These are phyloP conservation scores for Orthosia incerta DNA, from an alignment of 2,888 invertebrate genomes.

Conservation along the genomic window DNA sequence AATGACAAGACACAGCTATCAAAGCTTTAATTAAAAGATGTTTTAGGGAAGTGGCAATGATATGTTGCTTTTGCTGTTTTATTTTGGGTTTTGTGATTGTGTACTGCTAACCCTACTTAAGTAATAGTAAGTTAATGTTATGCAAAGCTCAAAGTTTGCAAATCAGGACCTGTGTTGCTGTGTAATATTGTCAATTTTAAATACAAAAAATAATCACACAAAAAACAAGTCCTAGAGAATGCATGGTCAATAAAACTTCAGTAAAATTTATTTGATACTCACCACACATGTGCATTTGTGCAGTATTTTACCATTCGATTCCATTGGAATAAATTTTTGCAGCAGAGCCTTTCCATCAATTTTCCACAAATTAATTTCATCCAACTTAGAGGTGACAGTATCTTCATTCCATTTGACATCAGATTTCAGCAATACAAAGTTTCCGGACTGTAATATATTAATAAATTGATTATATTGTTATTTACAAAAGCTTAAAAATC, in stretches of 20 bases:
- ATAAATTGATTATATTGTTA: background rate
- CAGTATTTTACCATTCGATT: slow-evolving; percentile 90
- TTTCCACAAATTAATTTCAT: slow-evolving; percentile 93
- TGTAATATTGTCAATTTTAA: background rate
- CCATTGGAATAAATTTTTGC: slow-evolving; percentile 93
- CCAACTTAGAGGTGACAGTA: slow-evolving; percentile 88
- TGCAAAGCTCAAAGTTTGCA: background rate
- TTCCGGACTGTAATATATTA: slow-evolving; percentile 90
- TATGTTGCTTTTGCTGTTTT: no score
- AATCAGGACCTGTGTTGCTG: background rate
- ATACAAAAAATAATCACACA: background rate
- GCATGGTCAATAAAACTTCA: slow-evolving; percentile 6
- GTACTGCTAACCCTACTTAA: no score
- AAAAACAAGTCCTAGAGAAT: background rate
- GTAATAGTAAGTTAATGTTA: no score
- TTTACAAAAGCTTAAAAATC: background rate
- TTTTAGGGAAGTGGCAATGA: no score
- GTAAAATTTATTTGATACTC: slow-evolving; percentile 70
- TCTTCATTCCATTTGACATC: slow-evolving; percentile 92
- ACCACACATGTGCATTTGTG: slow-evolving; percentile 92
- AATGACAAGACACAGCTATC: no score
- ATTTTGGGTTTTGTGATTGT: no score
- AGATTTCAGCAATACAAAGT: slow-evolving; percentile 92
- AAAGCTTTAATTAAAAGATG: no score
- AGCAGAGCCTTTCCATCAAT: slow-evolving; percentile 93